Conservation (phyloP, 2,888 invertebrate species). For the Scaptomyza caliginosa region DNA sequence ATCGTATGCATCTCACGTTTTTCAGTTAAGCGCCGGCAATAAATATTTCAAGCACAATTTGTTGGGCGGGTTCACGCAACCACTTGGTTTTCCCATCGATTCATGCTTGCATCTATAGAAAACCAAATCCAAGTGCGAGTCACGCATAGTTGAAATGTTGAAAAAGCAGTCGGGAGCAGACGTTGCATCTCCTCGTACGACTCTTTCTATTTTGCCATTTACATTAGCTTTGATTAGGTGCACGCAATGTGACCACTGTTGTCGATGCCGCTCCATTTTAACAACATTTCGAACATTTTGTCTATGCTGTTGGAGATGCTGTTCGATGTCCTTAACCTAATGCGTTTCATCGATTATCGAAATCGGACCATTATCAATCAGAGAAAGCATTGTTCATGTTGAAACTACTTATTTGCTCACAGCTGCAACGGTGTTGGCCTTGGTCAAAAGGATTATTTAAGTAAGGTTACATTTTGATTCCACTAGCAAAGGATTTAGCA, state of each 20-base stretch:
- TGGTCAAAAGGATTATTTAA: not conserved
- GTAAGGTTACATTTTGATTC: not conserved
- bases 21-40: slow-evolving; percentile 61
- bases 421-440: not conserved
- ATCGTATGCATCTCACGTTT: slow-evolving; percentile 69
- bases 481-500: not conserved
- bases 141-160: slow-evolving; percentile 4
- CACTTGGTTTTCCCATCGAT: slow-evolving; percentile 44
- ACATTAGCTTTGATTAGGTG: not conserved
- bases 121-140: not conserved
- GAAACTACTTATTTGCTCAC: not conserved
- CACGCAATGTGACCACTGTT: not conserved
- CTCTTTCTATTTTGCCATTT: not conserved
- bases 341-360: not conserved
- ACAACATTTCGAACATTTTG: not conserved
- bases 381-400: not conserved
- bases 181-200: not conserved
- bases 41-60: slow-evolving; percentile 77
- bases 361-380: not conserved
- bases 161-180: not conserved
- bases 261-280: not conserved
- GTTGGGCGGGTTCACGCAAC: slow-evolving; percentile 58
- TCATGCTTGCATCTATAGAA: not conserved
- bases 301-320: not conserved
- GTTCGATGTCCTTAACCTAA: not conserved